Conservation (phyloP, 2,797 vertebrate species). For the Chelon labrosus region DNA sequence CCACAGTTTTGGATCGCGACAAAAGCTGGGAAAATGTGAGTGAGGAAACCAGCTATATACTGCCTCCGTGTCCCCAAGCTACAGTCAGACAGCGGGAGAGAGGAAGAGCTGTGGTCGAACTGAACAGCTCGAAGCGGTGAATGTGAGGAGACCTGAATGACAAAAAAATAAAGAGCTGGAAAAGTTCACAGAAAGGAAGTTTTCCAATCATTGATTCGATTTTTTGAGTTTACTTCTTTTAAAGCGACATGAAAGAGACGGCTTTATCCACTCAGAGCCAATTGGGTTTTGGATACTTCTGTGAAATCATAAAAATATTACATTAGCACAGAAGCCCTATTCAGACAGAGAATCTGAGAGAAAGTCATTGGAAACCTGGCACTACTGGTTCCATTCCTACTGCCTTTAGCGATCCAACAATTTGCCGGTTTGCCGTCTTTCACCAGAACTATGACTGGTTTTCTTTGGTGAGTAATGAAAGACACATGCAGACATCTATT, state of each 20-base stretch:
- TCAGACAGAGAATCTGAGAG: slow-evolving; percentile 28
- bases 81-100: background rate
- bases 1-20: slow-evolving; percentile 29
- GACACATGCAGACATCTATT: slow-evolving; percentile 7
- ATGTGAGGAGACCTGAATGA: slow-evolving; percentile 2
- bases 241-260: background rate
- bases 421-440: slow-evolving; percentile 39
- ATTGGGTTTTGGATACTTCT: background rate
- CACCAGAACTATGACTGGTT: slow-evolving; percentile 9
- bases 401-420: slow-evolving; percentile 36
- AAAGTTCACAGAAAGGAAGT: background rate
- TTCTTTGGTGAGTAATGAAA: slow-evolving; percentile 18
- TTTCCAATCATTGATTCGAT: background rate
- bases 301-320: slow-evolving; percentile 12
- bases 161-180: slow-evolving; percentile 8
- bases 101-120: slow-evolving; percentile 6
- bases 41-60: slow-evolving; percentile 15
- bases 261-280: background rate
- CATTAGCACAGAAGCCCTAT: slow-evolving; percentile 30
- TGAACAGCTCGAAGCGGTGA: slow-evolving; percentile 15
- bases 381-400: slow-evolving; percentile 39
- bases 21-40: slow-evolving; percentile 8
- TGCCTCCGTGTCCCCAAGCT: slow-evolving; percentile 1
- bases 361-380: slow-evolving; percentile 54
- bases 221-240: slow-evolving; percentile 2